phyloP scores from a whole-genome alignment of 2,888 invertebrate species.

The Cephus spinipes region DNA sequence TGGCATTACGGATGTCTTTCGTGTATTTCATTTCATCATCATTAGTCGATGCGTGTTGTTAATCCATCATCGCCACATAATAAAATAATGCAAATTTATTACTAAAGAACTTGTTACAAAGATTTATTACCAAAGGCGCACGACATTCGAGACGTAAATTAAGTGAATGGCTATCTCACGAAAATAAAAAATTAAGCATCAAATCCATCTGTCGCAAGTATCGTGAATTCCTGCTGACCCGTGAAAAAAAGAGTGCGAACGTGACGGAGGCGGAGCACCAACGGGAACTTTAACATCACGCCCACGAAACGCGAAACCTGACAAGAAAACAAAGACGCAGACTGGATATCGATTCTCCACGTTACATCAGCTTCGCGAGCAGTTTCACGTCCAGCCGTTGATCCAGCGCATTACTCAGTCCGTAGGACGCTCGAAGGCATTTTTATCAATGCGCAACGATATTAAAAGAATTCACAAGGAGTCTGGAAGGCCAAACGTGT shows the following conservation, averaged over 20 bases:
- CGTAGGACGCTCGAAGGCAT: constrained; percentile 25
- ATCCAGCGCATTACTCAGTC: background rate
- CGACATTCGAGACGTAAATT: background rate
- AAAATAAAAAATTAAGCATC: background rate
- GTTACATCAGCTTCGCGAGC: background rate
- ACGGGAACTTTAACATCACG: background rate
- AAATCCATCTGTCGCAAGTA: background rate
- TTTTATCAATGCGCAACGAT: constrained; percentile 41
- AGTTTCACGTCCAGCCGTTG: background rate
- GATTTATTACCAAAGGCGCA: background rate
- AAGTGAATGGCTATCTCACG: background rate
- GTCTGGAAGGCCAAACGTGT: constrained; percentile 37
- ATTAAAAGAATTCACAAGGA: background rate
- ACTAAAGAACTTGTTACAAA: background rate
- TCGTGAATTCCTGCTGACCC: background rate
- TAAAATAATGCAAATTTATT: background rate
- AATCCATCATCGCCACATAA: background rate
- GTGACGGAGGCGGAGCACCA: background rate
- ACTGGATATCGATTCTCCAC: background rate
- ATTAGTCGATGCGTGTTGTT: background rate
- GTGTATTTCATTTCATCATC: background rate
- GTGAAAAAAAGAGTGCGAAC: background rate
- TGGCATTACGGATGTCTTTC: background rate
- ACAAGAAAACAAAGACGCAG: constrained; percentile 5
- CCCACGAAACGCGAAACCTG: background rate